These are phyloP conservation scores for Isurus oxyrinchus DNA, from an alignment of 2,113 vertebrate genomes.

Conservation along the genomic window DNA sequence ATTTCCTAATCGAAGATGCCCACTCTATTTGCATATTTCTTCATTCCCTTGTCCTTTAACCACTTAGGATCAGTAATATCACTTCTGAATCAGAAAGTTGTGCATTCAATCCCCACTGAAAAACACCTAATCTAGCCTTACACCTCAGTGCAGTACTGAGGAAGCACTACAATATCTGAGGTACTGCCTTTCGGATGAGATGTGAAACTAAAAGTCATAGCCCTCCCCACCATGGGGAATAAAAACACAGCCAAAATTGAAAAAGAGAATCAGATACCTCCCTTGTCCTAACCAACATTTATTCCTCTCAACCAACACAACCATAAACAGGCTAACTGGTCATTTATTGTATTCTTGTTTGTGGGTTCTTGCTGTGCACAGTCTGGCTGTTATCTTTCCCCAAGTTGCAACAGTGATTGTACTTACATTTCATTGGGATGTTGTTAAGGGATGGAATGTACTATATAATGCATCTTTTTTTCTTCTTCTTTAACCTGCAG, in stretches of 20 bases:
- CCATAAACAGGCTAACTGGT: background rate
- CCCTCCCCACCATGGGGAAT: background rate
- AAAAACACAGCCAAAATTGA: background rate
- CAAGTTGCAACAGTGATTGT: too few relatives aligned
- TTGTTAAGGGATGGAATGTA: background rate
- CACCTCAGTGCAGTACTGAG: background rate
- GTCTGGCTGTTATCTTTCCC: too few relatives aligned
- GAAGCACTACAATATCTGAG: background rate
- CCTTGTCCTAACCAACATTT: background rate
- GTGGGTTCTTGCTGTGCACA: too few relatives aligned
- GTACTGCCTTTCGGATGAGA: background rate
- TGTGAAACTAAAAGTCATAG: background rate
- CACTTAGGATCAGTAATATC: background rate
- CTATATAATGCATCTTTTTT: background rate
- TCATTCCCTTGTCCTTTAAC: background rate
- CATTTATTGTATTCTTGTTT: background rate
- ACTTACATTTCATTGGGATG: too few relatives aligned
- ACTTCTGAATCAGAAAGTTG: background rate
- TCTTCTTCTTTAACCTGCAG: background rate
- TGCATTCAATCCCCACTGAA: background rate
- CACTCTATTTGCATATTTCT: background rate
- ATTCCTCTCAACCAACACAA: background rate
- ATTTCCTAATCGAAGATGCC: background rate
- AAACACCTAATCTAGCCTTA: background rate
- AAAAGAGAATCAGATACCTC: background rate